A percentile compares a stretch with the other conserved stretches of the same genome.
phyloP scores from a whole-genome alignment of 2,888 invertebrate species.

The Homarus gammarus region DNA sequence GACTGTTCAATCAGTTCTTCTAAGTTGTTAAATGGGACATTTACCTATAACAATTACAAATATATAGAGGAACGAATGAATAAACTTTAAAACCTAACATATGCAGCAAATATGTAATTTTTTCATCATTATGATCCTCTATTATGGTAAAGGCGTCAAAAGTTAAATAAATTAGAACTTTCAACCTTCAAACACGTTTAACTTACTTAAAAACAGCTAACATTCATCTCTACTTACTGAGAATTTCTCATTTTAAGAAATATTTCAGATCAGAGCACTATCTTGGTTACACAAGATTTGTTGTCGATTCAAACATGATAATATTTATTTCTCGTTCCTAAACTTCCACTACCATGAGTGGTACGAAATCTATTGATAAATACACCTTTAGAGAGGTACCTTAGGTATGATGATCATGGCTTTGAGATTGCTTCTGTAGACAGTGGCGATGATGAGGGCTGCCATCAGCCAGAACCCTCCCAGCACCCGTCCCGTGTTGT shows the following conservation, averaged over 20 bases:
- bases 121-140: no score
- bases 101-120: no score
- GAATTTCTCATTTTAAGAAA: no score
- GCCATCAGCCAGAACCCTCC: conserved; percentile 31
- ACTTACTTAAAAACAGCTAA: no score
- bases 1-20: conserved; percentile 27
- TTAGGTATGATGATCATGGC: conserved; percentile 53
- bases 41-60: conserved; percentile 4
- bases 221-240: no score
- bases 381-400: not conserved
- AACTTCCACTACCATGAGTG: not conserved
- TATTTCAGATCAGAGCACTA: no score
- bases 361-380: no score
- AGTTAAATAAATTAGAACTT: no score
- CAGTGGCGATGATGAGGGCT: conserved; percentile 10
- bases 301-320: not conserved
- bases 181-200: no score
- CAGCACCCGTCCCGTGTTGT: conserved; percentile 6
- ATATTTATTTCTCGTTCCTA: not conserved
- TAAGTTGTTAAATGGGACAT: conserved; percentile 34
- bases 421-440: conserved; percentile 45
- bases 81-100: no score
- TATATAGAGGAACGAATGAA: no score
- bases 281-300: not conserved
- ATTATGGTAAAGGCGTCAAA: no score